Conservation (phyloP, 2,797 vertebrate species). For the Mus minutoides region DNA sequence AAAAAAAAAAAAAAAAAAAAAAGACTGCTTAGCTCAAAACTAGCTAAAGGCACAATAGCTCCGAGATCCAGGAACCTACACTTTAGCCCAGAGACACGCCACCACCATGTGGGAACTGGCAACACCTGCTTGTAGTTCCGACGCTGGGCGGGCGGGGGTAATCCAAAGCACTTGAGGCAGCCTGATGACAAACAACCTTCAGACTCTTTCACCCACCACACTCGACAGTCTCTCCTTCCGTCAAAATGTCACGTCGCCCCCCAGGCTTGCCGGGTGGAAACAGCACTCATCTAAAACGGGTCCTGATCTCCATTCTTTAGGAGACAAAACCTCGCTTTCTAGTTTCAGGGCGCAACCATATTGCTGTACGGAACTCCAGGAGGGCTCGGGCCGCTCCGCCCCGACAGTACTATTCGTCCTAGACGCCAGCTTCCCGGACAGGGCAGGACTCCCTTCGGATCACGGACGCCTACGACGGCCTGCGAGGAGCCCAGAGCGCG, state of each 20-base stretch:
- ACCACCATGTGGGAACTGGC: not conserved
- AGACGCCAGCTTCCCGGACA: not conserved
- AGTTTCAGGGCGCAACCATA: not conserved
- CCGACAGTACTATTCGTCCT: rapidly evolving
- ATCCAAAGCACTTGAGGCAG: not conserved
- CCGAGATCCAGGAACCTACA: not conserved
- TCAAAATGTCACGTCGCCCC: not conserved
- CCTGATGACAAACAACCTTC: not conserved
- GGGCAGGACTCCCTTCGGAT: rapidly evolving
- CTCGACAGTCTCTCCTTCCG: not conserved
- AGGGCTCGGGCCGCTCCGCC: rapidly evolving
- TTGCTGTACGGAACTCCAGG: not conserved
- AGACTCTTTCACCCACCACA: not conserved
- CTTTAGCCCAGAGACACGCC: not conserved
- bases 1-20: too few species aligned
- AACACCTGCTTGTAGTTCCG: not conserved
- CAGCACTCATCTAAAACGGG: too few species aligned
- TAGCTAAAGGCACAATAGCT: not conserved
- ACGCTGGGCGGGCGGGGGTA: not conserved
- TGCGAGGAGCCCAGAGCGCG: rapidly evolving
- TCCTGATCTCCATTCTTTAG: not conserved
- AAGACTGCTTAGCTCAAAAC: not conserved
- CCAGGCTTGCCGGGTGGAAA: too few species aligned
- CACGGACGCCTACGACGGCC: rapidly evolving
- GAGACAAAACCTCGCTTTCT: not conserved